Conservation (phyloP, 2,113 vertebrate species). For the Alces alces region DNA sequence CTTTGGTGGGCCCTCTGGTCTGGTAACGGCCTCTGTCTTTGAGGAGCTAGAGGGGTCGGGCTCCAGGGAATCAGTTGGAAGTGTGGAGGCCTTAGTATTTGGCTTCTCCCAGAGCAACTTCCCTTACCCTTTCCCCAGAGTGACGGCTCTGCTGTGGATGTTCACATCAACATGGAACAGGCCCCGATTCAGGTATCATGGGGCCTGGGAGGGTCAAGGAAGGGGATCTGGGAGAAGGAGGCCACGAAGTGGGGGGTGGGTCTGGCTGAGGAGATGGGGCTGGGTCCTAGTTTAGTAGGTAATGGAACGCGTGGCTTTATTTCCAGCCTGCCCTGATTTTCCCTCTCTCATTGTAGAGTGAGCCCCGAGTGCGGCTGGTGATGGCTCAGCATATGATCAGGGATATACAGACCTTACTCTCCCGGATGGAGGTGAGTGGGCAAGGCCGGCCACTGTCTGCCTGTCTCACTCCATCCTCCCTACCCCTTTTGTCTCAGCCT, state of each 20-base stretch:
- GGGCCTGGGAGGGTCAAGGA: slow-evolving; percentile 65
- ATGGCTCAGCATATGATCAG: slow-evolving; percentile 91
- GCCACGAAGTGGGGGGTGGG: neutral
- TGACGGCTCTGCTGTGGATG: slow-evolving; percentile 87
- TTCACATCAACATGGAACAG: slow-evolving; percentile 92
- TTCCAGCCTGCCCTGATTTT: neutral
- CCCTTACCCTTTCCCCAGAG: slow-evolving; percentile 69
- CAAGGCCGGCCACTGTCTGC: neutral
- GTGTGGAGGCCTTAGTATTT: slow-evolving; percentile 44
- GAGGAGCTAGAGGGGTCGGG: neutral
- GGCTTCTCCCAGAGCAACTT: slow-evolving; percentile 65
- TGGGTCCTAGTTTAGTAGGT: slow-evolving; percentile 1
- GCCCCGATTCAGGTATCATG: slow-evolving; percentile 79
- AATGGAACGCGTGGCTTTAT: neutral
- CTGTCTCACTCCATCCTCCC: neutral
- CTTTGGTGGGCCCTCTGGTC: neutral
- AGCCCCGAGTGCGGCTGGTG: slow-evolving; percentile 89
- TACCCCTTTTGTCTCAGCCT: neutral
- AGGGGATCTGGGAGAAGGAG: slow-evolving; percentile 72
- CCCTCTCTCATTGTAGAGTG: slow-evolving; percentile 79
- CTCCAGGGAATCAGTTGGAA: slow-evolving; percentile 4
- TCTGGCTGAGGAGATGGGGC: slow-evolving; percentile 2
- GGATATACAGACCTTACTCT: slow-evolving; percentile 86
- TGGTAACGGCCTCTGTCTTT: neutral
- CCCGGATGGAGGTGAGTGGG: slow-evolving; percentile 86